Evolutionary conservation across 2,797 vertebrate genomes (phyloP), one percentile per base, ranked within the genome.

Genomic region (Tragopan temminckii): DNA sequence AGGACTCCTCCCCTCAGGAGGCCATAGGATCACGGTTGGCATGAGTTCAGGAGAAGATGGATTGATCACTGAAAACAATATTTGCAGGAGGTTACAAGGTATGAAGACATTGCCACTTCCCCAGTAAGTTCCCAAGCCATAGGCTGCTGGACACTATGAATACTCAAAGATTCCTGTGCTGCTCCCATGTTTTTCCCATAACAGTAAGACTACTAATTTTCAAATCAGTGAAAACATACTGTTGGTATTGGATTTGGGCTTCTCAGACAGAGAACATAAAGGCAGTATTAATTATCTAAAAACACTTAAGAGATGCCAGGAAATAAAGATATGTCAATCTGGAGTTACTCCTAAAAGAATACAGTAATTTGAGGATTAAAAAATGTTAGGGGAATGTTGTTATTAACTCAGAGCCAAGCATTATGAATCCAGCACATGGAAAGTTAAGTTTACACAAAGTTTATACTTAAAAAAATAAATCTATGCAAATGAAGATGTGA

Each of bases 381-480:
- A 83, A 63, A 66, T 52, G 45, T 66, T 86, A 40, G 23, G 76
- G 20, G 16, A 83, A 64, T 64, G 66, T 66, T 80, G 36, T 27
- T 71, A 42, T 84, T 88, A 69, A 58, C 55, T 91, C 66, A 69
- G 38, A 91, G 75, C 4, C 15, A 75, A 89, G 29, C 7, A 40
- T 71, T 83, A 62, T 74, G 55, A 80, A 75, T 61, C 29, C 38
- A 84, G 63, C 38, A 76, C 35, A 50, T 23, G 38, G 63, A 76
- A 88, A 85, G 13, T 69, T 85, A 53, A 75, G 76, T 71, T 80
- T 80, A 80, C 31, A 70, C 15, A 81, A 52, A 81, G 19, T 9
- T n/a, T 83, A 58, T 18, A 58, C 24, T 83, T 69, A 45, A 89
- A 88, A 53, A 88, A 85, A 67, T 63, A 89, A 88, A 88, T n/a